These are phyloP conservation scores for Cremastobaeus sp. DNA, from an alignment of 2,888 invertebrate species.

Conservation along the genomic window DNA sequence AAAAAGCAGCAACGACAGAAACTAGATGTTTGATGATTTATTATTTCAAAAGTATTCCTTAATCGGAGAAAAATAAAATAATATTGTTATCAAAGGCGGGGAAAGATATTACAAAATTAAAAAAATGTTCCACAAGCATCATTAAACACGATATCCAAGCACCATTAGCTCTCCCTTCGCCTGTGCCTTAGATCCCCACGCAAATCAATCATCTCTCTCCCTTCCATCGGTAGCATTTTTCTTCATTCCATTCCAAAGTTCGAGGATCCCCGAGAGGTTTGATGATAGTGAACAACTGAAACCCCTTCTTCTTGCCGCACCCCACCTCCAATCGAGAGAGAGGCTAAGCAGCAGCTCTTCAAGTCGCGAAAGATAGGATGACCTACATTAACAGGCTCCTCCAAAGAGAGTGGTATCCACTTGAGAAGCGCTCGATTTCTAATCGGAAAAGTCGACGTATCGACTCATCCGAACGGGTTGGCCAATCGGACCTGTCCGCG, in stretches of 20 bases:
- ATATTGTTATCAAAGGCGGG: no score
- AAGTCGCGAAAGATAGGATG: constrained; percentile 74
- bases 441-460: constrained; percentile 75
- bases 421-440: constrained; percentile 70
- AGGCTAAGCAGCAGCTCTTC: constrained; percentile 69
- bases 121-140: no score
- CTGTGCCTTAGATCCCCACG: constrained; percentile 1
- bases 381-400: constrained; percentile 77
- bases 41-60: no score
- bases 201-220: constrained; percentile 39
- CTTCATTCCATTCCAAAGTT: constrained; percentile 46
- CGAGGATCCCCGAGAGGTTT: constrained; percentile 42
- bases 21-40: no score
- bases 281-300: constrained; percentile 59
- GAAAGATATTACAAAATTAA: no score
- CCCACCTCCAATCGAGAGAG: constrained; percentile 67
- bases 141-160: constrained; percentile 6
- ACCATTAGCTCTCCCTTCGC: constrained; percentile 28
- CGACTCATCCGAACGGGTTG: constrained; percentile 60
- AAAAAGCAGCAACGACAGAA: no score
- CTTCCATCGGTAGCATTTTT: constrained; percentile 15
- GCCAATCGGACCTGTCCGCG: constrained; percentile 63
- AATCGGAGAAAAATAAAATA: no score
- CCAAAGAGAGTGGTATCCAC: constrained; percentile 76
- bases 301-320: constrained; percentile 60